Evolutionary conservation across 2,113 vertebrate species (phyloP), one percentile per base, ranked within the genome.

Genomic region (Bettongia penicillata): DNA sequence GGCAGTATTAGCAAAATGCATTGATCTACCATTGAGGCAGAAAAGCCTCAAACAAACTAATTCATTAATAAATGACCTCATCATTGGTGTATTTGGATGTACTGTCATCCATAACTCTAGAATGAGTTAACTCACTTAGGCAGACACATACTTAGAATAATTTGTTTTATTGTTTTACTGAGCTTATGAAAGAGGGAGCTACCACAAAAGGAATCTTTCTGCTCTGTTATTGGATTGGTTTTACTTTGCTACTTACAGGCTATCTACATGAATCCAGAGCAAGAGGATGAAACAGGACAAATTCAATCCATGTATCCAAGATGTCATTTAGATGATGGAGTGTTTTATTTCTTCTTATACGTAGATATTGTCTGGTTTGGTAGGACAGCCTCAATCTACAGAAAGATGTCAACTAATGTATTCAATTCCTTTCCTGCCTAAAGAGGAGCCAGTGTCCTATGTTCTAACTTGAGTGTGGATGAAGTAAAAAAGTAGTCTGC

Each of bases 81-180:
- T 96, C 90, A 94, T 94, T 91, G 93, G 84, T 52, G 52, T 94
- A 94, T 97, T 97, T 51, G 90, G 93, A 93, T 93, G 37, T 43
- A 91, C 61, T 90, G 68, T 95, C 96, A 97, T 96, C 96, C 94
- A 94, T 96, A 93, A n/a, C 50, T 89, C 52, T 49, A 94, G 91
- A 95, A 94, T 90, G 96, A 91, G 51, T 90, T 90, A 95, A 96
- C 95, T 96, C 94, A 94, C 93, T 95, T 97, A 93, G 93, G 84
- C 55, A 95, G 92, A 91, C 53, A 93, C 95, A 95, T 77, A 89
- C 94, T 90, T 53, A 95, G 26, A 93, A 97, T 95, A 94, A 52
- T 55, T 55, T 53, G 51, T 37, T 95, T 98, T 97, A 97, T 94
- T 97, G 95, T 95, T 96, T 95, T 91, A 93, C 47, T 47, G 37